Base-by-base conservation (phyloP, 2,113 vertebrate species). In the Rhabdornis inornatus region DNA sequence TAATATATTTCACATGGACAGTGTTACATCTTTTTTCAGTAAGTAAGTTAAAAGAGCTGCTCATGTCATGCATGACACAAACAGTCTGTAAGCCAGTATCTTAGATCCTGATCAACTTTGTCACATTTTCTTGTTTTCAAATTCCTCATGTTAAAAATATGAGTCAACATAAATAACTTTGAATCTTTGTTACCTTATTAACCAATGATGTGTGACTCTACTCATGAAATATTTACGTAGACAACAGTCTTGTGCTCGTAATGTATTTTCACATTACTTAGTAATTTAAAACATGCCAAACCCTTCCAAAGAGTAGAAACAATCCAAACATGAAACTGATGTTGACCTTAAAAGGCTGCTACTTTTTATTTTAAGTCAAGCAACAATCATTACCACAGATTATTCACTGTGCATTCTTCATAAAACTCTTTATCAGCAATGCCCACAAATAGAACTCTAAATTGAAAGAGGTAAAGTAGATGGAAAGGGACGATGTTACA, bases 221-320 rank as follows among this genome's bases (percentile, higher is more conserved):
- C 44, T 47, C 83, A 64, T 75, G 68, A 96, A 95, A 57, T 92
- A 93, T 96, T 97, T 95, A 90, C 87, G 80, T 40, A 89, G 83
- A 90, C 61, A 94, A 77, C 91, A 89, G 79, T 87, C 89, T 79
- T 92, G 82, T 82, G 47, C 59, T 92, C 31, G 74, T 68, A 78
- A 97, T 88, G 65, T 92, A 76, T 96, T 97, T 96, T 97, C 91
- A 86, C 90, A 94, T 95, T 95, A 75, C 78, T 94, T 80, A 96
- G 89, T 91, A 80, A 96, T 94, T 95, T 96, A 89, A 97, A 95
- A 96, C 72, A 92, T 61, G 92, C 81, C 89, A 94, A 50, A 68
- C 69, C 76, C 89, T 96, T 96, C 83, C 93, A 96, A 94, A 96
- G 40, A 74, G 45, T 69, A 91, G 85, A 87, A 92, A 75, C 66